Evolutionary conservation across 2,113 vertebrate species (phyloP).

Genomic region (Puntigrus tetrazona): DNA sequence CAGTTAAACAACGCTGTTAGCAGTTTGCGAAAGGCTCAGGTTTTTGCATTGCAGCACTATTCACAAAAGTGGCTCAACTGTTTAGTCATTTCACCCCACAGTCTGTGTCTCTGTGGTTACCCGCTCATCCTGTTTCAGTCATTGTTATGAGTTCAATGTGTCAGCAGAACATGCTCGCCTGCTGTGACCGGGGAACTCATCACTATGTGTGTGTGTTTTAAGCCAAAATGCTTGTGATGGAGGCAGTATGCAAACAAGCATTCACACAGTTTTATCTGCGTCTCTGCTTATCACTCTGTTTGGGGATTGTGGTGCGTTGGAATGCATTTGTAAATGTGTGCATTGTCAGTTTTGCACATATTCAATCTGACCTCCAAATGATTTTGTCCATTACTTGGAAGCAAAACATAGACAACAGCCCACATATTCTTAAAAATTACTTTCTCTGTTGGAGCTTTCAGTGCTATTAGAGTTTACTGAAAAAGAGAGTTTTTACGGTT

Average conservation of each 20-base stretch:
- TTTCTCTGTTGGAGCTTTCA: background rate
- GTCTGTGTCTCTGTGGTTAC: conserved; percentile 37
- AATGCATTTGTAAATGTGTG: conserved; percentile 8
- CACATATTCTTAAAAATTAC: background rate
- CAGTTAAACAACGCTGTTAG: background rate
- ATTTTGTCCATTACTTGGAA: conserved; percentile 1
- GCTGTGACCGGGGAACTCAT: conserved; percentile 40
- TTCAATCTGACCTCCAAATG: conserved; percentile 7
- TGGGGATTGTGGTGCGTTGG: background rate
- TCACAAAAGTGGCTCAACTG: background rate
- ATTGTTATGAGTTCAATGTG: conserved; percentile 48
- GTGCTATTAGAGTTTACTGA: background rate
- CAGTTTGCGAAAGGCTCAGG: background rate
- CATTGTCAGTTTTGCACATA: conserved; percentile 7
- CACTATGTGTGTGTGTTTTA: conserved; percentile 32
- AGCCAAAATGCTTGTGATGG: conserved; percentile 27
- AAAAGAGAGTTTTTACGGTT: background rate
- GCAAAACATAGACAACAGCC: background rate
- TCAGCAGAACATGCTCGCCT: conserved; percentile 49
- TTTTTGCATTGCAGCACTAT: background rate
- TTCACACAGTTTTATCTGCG: conserved; percentile 24
- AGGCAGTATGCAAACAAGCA: conserved; percentile 27
- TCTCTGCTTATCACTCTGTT: conserved; percentile 10
- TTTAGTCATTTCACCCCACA: conserved; percentile 15
- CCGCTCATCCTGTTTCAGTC: conserved; percentile 47